Conservation (phyloP, 2,888 invertebrate species). For the Caradrina clavipalpis region DNA sequence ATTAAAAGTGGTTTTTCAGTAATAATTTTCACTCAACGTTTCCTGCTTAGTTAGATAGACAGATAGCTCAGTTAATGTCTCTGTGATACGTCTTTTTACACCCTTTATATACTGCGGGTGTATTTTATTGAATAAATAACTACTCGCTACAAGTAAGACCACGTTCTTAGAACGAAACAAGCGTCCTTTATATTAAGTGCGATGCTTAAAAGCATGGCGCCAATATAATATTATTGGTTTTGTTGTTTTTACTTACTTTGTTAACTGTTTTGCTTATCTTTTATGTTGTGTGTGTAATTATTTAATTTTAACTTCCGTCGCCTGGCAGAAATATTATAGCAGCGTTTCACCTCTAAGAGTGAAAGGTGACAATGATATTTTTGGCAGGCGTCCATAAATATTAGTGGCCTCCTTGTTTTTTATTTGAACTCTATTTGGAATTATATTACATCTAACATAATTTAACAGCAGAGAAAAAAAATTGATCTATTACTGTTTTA, state of each 20-base stretch:
- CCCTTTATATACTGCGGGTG: too few species aligned
- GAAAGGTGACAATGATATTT: conserved; percentile 15
- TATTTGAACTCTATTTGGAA: background rate
- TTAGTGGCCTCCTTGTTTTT: background rate
- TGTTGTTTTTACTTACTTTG: conserved; percentile 54
- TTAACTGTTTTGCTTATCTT: conserved; percentile 40
- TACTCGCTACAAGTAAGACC: conserved; percentile 40
- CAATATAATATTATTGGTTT: conserved; percentile 54
- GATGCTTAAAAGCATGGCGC: conserved; percentile 43
- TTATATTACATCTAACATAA: background rate
- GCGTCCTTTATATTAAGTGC: conserved; percentile 48
- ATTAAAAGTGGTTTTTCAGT: too few species aligned
- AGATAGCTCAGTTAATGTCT: too few species aligned
- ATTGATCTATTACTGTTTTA: background rate
- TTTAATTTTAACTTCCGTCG: conserved; percentile 19
- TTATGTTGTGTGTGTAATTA: conserved; percentile 21
- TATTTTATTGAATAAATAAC: too few species aligned
- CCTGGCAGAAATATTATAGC: background rate
- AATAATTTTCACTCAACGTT: too few species aligned
- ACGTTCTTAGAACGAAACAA: conserved; percentile 31
- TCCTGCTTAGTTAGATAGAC: too few species aligned
- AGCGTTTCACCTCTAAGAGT: background rate
- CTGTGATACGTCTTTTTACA: too few species aligned
- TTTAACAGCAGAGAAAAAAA: background rate
- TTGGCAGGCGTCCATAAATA: conserved; percentile 18